A percentile compares a stretch with the other conserved stretches of the same genome.
These are phyloP conservation scores for Bombus turneri DNA, from an alignment of 1,140 invertebrate species.

Conservation along the genomic window DNA sequence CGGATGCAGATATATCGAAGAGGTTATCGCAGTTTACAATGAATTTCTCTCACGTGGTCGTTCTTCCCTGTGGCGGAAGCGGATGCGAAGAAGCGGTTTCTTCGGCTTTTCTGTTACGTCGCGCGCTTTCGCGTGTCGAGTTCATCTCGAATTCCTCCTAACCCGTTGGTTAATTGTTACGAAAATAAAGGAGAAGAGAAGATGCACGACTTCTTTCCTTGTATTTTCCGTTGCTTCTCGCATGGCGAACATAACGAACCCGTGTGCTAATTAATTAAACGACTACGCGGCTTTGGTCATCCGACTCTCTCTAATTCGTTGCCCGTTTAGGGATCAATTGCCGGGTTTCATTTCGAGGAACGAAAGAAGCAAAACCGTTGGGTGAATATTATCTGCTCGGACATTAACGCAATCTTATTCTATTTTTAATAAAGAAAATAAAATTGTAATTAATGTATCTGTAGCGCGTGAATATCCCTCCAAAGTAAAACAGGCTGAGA, in stretches of 20 bases:
- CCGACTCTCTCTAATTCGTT: neutral
- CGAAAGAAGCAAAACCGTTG: neutral
- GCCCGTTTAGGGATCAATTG: neutral
- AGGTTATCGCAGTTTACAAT: neutral
- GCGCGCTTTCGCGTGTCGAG: conserved; percentile 1
- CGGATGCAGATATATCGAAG: neutral
- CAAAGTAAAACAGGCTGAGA: no score
- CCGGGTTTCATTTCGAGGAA: neutral
- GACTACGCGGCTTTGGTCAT: neutral
- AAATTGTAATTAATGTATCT: no score
- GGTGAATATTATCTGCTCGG: neutral
- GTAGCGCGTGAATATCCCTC: no score
- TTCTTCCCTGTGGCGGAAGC: conserved; percentile 50
- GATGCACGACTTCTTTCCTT: conserved; percentile 33
- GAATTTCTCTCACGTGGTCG: conserved; percentile 50
- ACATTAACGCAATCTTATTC: no score
- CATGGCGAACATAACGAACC: neutral
- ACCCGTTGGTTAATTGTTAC: conserved; percentile 40
- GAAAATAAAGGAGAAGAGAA: neutral
- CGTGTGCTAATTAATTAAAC: conserved; percentile 39
- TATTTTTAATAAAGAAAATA: no score
- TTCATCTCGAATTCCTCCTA: conserved; percentile 36
- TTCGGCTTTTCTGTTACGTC: conserved; percentile 30
- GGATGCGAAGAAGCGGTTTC: conserved; percentile 40
- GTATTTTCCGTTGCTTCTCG: conserved; percentile 28